These are phyloP conservation scores for Sycophila sp. DNA, from an alignment of 1,140 invertebrate species.

Conservation along the genomic window DNA sequence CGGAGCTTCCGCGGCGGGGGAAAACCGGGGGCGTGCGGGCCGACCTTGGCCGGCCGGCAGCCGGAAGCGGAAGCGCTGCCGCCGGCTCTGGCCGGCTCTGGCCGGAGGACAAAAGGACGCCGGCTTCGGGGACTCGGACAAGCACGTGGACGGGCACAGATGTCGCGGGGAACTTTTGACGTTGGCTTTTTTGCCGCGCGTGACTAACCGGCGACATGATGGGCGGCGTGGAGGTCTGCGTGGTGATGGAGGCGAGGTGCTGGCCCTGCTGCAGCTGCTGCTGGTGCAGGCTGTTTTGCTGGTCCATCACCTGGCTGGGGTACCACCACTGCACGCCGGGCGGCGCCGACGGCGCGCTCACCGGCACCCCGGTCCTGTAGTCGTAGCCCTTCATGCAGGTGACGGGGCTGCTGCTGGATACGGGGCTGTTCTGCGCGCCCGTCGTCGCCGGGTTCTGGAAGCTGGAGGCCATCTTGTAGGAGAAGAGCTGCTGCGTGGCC, in stretches of 20 bases:
- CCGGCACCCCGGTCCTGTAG: conserved; percentile 69
- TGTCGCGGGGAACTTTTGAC: no score
- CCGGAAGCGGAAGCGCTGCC: no score
- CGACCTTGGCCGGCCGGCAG: neutral
- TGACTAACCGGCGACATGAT: conserved; percentile 61
- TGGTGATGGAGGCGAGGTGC: conserved; percentile 61
- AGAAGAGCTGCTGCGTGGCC: conserved; percentile 79
- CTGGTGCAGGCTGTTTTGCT: conserved; percentile 68
- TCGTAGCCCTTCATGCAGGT: conserved; percentile 69
- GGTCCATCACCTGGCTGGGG: conserved; percentile 63
- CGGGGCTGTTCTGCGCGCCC: conserved; percentile 61
- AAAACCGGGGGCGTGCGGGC: neutral
- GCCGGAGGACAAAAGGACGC: no score
- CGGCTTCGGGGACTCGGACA: no score
- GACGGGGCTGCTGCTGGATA: conserved; percentile 54
- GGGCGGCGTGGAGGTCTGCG: conserved; percentile 61
- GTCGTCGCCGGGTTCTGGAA: conserved; percentile 77
- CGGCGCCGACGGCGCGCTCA: conserved; percentile 63
- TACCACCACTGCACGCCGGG: conserved; percentile 77
- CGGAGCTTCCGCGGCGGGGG: neutral
- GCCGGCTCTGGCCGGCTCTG: no score
- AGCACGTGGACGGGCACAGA: no score
- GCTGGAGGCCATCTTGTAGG: conserved; percentile 85
- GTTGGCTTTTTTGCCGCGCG: no score
- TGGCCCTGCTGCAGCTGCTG: conserved; percentile 67